Conservation (phyloP, 2,113 vertebrate species). For the Epinephelus moara region DNA sequence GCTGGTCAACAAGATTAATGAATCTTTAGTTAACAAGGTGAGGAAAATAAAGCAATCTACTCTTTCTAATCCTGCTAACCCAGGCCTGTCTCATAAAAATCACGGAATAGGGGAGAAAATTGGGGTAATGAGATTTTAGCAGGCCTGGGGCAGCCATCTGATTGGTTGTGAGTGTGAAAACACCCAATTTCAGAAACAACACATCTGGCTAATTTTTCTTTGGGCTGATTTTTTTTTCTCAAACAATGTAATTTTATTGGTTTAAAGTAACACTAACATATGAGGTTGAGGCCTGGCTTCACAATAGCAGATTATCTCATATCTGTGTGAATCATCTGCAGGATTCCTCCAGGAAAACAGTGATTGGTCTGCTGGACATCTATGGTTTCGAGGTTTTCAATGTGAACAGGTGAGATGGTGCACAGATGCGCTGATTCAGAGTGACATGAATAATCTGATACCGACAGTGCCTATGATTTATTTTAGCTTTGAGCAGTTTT, state of each 20-base stretch:
- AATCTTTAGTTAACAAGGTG: slow-evolving; percentile 93
- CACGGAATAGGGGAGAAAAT: neutral
- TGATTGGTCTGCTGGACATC: slow-evolving; percentile 96
- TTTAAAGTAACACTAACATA: slow-evolving; percentile 11
- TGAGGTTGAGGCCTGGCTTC: neutral
- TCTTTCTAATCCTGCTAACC: neutral
- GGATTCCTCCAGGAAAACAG: slow-evolving; percentile 91
- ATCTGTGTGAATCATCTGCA: slow-evolving; percentile 62
- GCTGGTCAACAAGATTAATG: slow-evolving; percentile 95
- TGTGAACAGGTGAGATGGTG: slow-evolving; percentile 90
- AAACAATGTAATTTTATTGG: neutral
- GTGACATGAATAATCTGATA: neutral
- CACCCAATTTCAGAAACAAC: neutral
- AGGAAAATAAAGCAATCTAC: slow-evolving; percentile 8
- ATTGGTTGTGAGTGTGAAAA: neutral
- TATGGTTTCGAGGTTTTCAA: slow-evolving; percentile 98
- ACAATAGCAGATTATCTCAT: neutral
- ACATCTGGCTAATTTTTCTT: neutral
- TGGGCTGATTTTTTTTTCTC: neutral
- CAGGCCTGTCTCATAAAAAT: neutral
- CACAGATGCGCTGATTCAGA: neutral
- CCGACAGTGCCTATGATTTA: neutral
- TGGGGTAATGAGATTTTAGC: neutral
- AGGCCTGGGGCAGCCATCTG: neutral
- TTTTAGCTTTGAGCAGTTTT: slow-evolving; percentile 97